Conservation (phyloP, 30 jellyfish, hydroid and myxozoan species). For the Hydra vulgaris region DNA sequence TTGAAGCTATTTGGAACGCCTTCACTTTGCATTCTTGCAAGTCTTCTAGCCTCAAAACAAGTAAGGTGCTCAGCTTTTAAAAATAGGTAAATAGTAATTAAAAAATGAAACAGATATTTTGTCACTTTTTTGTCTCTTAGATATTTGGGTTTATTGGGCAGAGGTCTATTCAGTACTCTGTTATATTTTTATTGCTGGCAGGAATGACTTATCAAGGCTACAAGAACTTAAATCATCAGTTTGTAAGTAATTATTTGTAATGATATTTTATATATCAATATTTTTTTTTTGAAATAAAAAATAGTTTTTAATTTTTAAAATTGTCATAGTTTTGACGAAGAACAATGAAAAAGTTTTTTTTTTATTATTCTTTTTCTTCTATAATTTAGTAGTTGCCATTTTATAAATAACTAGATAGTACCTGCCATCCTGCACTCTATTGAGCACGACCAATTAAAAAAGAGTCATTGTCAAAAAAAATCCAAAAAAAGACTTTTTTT, state of each 20-base stretch:
- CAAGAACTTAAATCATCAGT: constrained; percentile 54
- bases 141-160: constrained; percentile 63
- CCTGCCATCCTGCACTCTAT: too few relatives aligned
- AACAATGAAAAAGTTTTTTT: too few relatives aligned
- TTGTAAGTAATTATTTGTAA: constrained; percentile 50
- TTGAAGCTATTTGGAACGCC: constrained; percentile 87
- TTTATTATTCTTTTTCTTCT: too few relatives aligned
- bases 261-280: too few relatives aligned
- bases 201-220: constrained; percentile 78
- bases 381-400: too few relatives aligned
- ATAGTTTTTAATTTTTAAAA: neutral
- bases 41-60: constrained; percentile 78
- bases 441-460: too few relatives aligned
- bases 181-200: constrained; percentile 50
- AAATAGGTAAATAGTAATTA: neutral
- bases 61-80: constrained; percentile 14
- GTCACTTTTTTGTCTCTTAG: constrained; percentile 25
- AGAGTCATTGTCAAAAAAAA: too few relatives aligned
- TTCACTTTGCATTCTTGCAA: constrained; percentile 70
- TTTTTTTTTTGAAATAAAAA: neutral
- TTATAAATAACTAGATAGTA: too few relatives aligned
- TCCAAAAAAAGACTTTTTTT: too few relatives aligned
- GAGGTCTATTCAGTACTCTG: constrained; percentile 52
- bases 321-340: neutral
- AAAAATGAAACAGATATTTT: neutral